Base-by-base conservation (phyloP, 2,888 invertebrate genomes). In the Hydraecia micacea region DNA sequence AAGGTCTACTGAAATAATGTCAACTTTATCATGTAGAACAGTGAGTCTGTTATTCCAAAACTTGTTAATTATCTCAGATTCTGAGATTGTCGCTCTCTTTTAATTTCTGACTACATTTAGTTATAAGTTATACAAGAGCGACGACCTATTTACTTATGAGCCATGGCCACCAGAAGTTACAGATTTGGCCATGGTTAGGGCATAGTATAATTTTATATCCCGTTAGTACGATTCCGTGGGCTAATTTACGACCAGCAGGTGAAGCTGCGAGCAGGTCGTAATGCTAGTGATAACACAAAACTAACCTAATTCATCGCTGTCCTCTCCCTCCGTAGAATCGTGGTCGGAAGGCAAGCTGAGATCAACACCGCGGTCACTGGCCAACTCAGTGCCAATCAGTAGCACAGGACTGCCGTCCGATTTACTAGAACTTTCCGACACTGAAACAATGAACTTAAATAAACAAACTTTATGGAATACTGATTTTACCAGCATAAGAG, bases 251-350 rank as follows among this genome's bases (percentile, higher is more conserved):
- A 62, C 11, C 9, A 4, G 32, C 68, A 28, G 18, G n/a, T 66
- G n/a, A n/a, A 67, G 28, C 28, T 21, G 21, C 4, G 28, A 8
- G 21, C 8, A 46, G 15, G 5, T 46, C 46, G 46, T 46, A 49
- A 13, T 32, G 8, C 8, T 49, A 73, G 7, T 25, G 0, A 11
- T 72, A 72, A 49, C 13, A 60, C 6, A 62, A 18, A 49, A 79
- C 87, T 88, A 71, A 96, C 96, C 97, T 80, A 97, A 93, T 69
- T 97, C 97, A 79, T 98, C 98, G 7, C 97, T 97, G 63, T 98
- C 98, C 90, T 98, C 98, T 0, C 98, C 98, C 79, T 98, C 98
- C 0, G 98, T 98, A 0, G 98, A 98, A 91, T 98, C 98, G 91
- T 98, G 98, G 95, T 98, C 98, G 15, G 98, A 97, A 0, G 97